Evolutionary conservation across 53 echinoderm and acorn worm species (phyloP).

Genomic region (Luidia sarsii): DNA sequence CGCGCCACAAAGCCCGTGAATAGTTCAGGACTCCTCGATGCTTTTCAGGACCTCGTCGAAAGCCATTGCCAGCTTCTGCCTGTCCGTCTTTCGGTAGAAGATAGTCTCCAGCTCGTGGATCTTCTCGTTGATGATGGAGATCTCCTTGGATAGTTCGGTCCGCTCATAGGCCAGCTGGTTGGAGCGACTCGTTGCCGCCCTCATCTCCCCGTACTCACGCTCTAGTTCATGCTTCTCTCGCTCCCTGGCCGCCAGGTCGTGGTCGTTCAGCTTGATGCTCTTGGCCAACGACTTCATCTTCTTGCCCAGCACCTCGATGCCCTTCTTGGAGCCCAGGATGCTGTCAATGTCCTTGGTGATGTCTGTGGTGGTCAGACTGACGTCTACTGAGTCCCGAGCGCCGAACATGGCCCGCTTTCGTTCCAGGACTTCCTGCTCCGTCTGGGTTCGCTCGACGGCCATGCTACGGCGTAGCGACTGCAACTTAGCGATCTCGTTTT

Average conservation of each 20-base stretch:
- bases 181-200: conserved; percentile 73
- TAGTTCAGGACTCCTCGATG: conserved; percentile 5
- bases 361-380: no score
- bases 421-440: conserved; percentile 82
- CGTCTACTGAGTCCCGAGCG: conserved; percentile 64
- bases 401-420: conserved; percentile 68
- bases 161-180: conserved; percentile 91
- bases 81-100: conserved; percentile 85
- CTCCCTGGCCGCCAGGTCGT: conserved; percentile 64
- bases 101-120: conserved; percentile 89
- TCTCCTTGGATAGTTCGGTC: conserved; percentile 86
- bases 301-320: conserved; percentile 81
- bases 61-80: conserved; percentile 70
- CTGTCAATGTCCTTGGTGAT: conserved; percentile 80
- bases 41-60: conserved; percentile 68
- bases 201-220: conserved; percentile 67
- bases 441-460: conserved; percentile 60
- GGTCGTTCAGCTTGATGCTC: conserved; percentile 74
- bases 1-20: no score
- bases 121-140: conserved; percentile 86
- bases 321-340: conserved; percentile 78
- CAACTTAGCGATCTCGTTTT: conserved; percentile 72
- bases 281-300: conserved; percentile 83
- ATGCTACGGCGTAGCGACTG: conserved; percentile 52
- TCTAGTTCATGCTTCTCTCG: conserved; percentile 77